Evolutionary conservation across 2,888 invertebrate species (phyloP), one percentile per base, ranked within the genome.

Genomic region (Standfussiana lucernea): DNA sequence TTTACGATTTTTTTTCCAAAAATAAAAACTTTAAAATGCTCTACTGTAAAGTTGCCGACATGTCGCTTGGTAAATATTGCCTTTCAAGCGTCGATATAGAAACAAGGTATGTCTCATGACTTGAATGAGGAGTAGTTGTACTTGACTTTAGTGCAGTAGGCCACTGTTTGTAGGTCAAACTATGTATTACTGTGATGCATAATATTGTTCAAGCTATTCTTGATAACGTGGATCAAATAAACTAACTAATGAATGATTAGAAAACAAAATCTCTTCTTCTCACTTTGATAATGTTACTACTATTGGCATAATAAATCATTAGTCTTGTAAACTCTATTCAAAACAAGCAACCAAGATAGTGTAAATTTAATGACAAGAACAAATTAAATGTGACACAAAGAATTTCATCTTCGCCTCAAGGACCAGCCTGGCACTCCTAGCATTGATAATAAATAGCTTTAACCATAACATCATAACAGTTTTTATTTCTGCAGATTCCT

Each of bases 91-190:
- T n/a, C 11, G n/a, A 53, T 53, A 72, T 45, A 15, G n/a, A 32
- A 72, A 79, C 66, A 78, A 82, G 65, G 67, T 64, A 61, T 75
- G 37, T 56, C 56, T 69, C 50, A n/a, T 32, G 56, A 47, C 73
- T 75, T 77, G 35, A 78, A 80, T 64, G 61, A 70, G 15, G 32
- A 81, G 80, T 28, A 72, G 82, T 78, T 73, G 77, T 77, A 82
- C 89, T 83, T 88, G 87, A 84, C 79, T 69, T 68, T 35, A 69
- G 73, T 50, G 77, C 76, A 84, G 59, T 82, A 74, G 66, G 77
- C 21, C 82, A 79, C 59, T 71, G 73, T 77, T 82, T 77, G 56
- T 84, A 82, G 88, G 86, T 78, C 82, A 75, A 65, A 59, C 66
- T 72, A 68, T 47, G 71, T 78, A 78, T 75, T 40, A 69, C 28